Evolutionary conservation across 2,888 invertebrate species (phyloP), one percentile per base, ranked within the genome.

Genomic region (Trichopoda pennipes): DNA sequence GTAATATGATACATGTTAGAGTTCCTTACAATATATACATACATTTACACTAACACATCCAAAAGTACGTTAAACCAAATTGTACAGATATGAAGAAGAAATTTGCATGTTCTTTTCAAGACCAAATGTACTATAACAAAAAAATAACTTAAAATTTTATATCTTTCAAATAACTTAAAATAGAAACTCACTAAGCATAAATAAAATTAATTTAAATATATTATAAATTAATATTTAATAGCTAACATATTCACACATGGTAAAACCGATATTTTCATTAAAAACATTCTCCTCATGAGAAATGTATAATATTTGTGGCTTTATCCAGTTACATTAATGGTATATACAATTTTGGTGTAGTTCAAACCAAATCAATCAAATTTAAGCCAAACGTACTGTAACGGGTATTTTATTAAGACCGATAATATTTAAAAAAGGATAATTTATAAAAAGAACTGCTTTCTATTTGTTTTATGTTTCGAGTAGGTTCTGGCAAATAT

Each of bases 201-300:
- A 28, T 49, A 32, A 63, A 35, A 19, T 19, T 38, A 19, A 63
- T 63, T 63, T 49, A 63, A 77, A 56, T 55, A 19, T 7, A 47
- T 55, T 63, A 21, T 51, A 64, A 77, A 64, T 69, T 70, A 56
- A 63, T 42, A 28, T 4, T 28, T 4, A 69, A 77, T 77, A 28
- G 55, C 55, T 17, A 21, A 38, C 35, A 77, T 21, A 42, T 53
- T 75, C 53, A 35, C 44, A 53, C 55, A 32, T 9, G n/a, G 0
- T 47, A 42, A 28, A 10, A 35, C 8, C 3, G 10, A 35, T 35
- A 7, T 47, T 17, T 1, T 17, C 4, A 47, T 9, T 47, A 3
- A 17, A 47, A 17, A n/a, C n/a, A n/a, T 1, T 38, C 12, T 38
- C 2, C 3, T 12, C 1, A 38, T 38, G 10, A 3, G 12, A 7